Percentiles rank a stretch among this genome's conserved stretches.
Evolutionary conservation across 2,888 invertebrate species (phyloP).

Genomic region (Aspidapion aeneum): DNA sequence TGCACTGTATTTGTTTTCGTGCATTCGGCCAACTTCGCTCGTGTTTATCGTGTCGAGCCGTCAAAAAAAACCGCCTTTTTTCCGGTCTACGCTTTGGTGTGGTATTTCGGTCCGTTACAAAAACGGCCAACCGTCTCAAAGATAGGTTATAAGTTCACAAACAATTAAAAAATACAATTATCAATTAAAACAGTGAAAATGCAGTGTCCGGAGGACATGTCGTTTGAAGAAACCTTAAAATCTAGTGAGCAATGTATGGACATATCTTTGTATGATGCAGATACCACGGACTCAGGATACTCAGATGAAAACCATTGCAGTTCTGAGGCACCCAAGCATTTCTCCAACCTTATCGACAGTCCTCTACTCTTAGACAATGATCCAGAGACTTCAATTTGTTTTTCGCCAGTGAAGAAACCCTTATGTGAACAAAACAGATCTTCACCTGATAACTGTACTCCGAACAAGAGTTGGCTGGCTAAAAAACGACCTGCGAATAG

Average conservation of each 20-base stretch:
- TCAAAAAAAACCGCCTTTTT: neutral
- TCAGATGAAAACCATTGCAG: slow-evolving; percentile 15
- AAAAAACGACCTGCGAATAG: slow-evolving; percentile 15
- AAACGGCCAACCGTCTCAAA: neutral
- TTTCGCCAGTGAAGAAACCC: slow-evolving; percentile 10
- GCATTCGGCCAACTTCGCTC: neutral
- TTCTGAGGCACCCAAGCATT: neutral
- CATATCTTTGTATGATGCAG: slow-evolving; percentile 18
- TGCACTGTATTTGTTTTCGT: no score
- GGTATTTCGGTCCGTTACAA: neutral
- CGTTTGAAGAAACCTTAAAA: neutral
- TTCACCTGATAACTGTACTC: slow-evolving; percentile 1
- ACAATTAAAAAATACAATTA: no score
- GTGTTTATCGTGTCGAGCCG: neutral
- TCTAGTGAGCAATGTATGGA: slow-evolving; percentile 9
- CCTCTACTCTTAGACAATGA: slow-evolving; percentile 15
- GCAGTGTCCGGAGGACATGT: neutral
- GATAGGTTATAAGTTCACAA: no score
- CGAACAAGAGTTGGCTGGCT: neutral
- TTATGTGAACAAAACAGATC: neutral
- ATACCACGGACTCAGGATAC: slow-evolving; percentile 22
- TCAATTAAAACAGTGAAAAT: no score
- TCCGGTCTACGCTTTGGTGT: neutral
- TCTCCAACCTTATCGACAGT: slow-evolving; percentile 1
- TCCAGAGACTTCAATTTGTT: slow-evolving; percentile 13